Evolutionary conservation across 2,797 vertebrate genomes (phyloP).

Genomic region (Todus mexicanus): DNA sequence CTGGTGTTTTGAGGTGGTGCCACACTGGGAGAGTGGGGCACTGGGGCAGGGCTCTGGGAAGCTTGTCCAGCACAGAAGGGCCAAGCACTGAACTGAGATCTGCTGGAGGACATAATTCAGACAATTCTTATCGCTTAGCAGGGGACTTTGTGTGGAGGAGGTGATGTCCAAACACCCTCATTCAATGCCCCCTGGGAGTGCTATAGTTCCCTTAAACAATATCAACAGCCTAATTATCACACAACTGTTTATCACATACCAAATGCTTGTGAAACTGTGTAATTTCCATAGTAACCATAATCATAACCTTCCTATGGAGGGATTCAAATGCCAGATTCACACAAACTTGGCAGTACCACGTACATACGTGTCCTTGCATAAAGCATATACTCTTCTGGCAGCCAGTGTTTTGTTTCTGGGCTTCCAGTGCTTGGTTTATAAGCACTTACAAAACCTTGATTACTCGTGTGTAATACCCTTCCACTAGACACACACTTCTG

Average conservation of each 20-base stretch:
- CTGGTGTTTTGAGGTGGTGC: background rate
- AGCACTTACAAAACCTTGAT: conserved; percentile 6
- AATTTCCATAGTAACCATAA: background rate
- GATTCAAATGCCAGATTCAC: background rate
- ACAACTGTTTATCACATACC: fast-evolving
- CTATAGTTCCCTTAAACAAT: background rate
- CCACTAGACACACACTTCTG: background rate
- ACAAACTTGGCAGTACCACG: fast-evolving
- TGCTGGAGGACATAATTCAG: background rate
- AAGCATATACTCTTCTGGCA: background rate
- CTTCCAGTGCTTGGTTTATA: background rate
- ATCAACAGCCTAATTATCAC: background rate
- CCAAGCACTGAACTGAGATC: background rate
- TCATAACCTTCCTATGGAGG: background rate
- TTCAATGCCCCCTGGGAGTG: background rate
- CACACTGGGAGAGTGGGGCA: fast-evolving
- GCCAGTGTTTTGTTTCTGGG: background rate
- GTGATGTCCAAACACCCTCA: background rate
- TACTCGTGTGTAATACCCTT: background rate
- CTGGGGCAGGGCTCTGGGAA: background rate
- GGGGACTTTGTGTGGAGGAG: background rate
- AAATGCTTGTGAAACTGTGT: background rate
- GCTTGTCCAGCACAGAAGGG: background rate
- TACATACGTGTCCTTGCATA: background rate
- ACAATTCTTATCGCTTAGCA: background rate